Percentiles rank a stretch among this genome's conserved stretches.
These are phyloP conservation scores for Apodemia mormo DNA, from an alignment of 2,888 invertebrate genomes.

Conservation along the genomic window DNA sequence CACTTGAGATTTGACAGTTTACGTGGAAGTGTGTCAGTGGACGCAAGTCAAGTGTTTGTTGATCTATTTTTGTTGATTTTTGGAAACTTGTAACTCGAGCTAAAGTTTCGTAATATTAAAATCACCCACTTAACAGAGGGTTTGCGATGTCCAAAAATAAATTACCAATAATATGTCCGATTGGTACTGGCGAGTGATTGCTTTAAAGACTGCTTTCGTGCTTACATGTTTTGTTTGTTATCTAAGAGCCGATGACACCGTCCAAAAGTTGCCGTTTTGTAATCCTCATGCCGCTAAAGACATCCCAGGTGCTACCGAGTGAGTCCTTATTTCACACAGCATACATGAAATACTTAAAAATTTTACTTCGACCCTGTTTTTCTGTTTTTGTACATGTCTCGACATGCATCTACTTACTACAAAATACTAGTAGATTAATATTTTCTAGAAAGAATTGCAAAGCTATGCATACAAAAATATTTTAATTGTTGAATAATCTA, in stretches of 20 bases:
- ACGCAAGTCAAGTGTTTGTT: slow-evolving; percentile 38
- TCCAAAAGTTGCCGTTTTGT: slow-evolving; percentile 72
- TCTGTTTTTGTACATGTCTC: slow-evolving; percentile 16
- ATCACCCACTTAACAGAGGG: slow-evolving; percentile 44
- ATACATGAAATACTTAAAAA: neutral
- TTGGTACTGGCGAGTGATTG: slow-evolving; percentile 72
- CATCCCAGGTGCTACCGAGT: slow-evolving; percentile 59
- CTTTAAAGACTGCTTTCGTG: slow-evolving; percentile 60
- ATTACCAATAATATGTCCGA: slow-evolving; percentile 71
- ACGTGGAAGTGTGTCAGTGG: slow-evolving; percentile 44
- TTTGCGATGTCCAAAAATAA: slow-evolving; percentile 68
- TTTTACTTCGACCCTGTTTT: neutral
- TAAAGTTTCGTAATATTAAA: slow-evolving; percentile 60
- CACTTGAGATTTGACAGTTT: slow-evolving; percentile 41
- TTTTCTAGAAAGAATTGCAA: slow-evolving; percentile 22
- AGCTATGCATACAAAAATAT: slow-evolving; percentile 14
- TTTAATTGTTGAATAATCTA: slow-evolving; percentile 28
- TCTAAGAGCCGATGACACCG: slow-evolving; percentile 63
- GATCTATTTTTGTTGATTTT: slow-evolving; percentile 33
- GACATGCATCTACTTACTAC: slow-evolving; percentile 20
- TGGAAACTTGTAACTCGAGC: slow-evolving; percentile 42
- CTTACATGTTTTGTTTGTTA: slow-evolving; percentile 62
- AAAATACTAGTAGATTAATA: neutral
- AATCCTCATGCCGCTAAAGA: slow-evolving; percentile 63
- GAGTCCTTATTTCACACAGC: slow-evolving; percentile 44